Percentiles rank a stretch among this genome's conserved stretches.
Conservation (phyloP, 1,140 invertebrate genomes). For the Cotesia vestalis region DNA sequence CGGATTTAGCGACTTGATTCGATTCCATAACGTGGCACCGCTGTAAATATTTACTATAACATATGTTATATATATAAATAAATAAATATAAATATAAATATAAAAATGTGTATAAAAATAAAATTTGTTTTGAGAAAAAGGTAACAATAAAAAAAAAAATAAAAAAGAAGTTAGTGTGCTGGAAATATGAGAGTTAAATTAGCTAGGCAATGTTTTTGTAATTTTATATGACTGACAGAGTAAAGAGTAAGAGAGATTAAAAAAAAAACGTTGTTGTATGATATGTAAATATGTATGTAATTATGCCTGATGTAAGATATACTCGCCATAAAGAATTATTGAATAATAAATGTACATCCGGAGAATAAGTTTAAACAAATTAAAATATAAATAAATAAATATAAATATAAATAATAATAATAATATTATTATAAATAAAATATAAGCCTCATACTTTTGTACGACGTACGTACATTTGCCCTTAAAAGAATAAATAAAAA, state of each 20-base stretch:
- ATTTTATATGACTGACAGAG: conserved; percentile 56
- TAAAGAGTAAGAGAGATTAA: conserved; percentile 22
- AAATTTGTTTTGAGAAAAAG: conserved; percentile 30
- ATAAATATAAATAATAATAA: neutral
- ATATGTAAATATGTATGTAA: conserved; percentile 67
- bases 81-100: conserved; percentile 30
- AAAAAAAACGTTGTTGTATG: conserved; percentile 54
- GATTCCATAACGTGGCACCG: conserved; percentile 20
- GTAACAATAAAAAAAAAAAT: conserved; percentile 25
- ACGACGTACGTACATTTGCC: conserved; percentile 18
- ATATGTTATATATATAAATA: conserved; percentile 20
- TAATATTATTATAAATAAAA: conserved; percentile 18
- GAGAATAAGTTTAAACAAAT: conserved; percentile 41
- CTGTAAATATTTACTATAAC: conserved; percentile 37
- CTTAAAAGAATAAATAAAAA: conserved; percentile 1
- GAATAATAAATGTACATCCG: conserved; percentile 39
- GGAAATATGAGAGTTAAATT: conserved; percentile 39
- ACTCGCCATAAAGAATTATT: conserved; percentile 46
- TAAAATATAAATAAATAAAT: conserved; percentile 17
- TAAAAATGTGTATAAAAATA: conserved; percentile 38
- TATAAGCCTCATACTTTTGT: conserved; percentile 1
- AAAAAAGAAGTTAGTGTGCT: neutral
- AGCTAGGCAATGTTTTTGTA: conserved; percentile 62
- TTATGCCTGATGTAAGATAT: conserved; percentile 66
- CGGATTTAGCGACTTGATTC: neutral